Evolutionary conservation across 2,888 invertebrate genomes (phyloP).

Genomic region (Drosophila kanekoi): DNA sequence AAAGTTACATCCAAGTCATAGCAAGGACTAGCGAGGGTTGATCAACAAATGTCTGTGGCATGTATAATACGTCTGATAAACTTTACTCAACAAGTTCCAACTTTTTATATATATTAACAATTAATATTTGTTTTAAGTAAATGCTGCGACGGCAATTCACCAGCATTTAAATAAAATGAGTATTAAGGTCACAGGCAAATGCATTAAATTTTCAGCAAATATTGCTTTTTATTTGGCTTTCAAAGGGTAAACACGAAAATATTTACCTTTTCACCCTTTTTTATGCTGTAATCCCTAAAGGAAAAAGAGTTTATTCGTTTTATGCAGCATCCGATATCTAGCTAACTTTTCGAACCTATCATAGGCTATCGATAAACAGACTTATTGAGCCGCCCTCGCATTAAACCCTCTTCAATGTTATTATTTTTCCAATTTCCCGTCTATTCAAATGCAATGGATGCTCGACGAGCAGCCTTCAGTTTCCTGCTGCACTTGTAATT

Average conservation of each 20-base stretch:
- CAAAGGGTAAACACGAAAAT: no score
- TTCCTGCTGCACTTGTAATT: slow-evolving; percentile 66
- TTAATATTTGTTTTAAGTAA: no score
- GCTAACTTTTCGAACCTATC: no score
- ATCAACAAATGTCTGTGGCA: neutral
- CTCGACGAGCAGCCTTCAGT: slow-evolving; percentile 47
- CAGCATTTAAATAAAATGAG: no score
- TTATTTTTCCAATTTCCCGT: slow-evolving; percentile 79
- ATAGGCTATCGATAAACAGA: neutral
- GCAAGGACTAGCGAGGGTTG: slow-evolving; percentile 7
- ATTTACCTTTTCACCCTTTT: no score
- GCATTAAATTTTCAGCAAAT: no score
- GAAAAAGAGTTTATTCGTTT: no score
- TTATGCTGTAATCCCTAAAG: no score
- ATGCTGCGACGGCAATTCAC: no score
- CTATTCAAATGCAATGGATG: slow-evolving; percentile 66
- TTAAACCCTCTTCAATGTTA: slow-evolving; percentile 46
- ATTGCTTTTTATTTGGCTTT: no score
- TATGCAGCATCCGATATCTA: no score
- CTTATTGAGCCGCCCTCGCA: slow-evolving; percentile 15
- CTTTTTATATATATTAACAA: neutral
- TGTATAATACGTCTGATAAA: neutral
- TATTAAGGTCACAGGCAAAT: no score
- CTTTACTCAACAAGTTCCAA: neutral
- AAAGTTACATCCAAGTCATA: slow-evolving; percentile 16